Conservation (phyloP, 2,888 invertebrate genomes). For the Rhopalosiphum nymphaeae region DNA sequence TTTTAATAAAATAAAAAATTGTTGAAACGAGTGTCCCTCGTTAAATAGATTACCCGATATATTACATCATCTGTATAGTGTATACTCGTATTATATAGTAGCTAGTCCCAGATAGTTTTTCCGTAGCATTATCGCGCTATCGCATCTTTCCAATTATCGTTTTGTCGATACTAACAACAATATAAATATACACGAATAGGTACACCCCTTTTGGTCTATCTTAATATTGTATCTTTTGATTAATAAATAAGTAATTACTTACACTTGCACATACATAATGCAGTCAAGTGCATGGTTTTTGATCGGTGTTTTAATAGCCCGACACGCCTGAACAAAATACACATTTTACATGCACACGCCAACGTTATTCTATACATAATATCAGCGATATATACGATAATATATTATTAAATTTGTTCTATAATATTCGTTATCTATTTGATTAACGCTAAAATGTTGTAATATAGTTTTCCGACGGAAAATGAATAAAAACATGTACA, state of each 20-base stretch:
- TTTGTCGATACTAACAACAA: neutral
- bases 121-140: neutral
- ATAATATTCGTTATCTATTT: neutral
- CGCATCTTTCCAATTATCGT: constrained; percentile 2
- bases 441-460: neutral
- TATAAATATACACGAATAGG: neutral
- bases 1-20: too few relatives aligned
- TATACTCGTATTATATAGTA: neutral
- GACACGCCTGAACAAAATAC: neutral
- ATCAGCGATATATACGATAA: neutral
- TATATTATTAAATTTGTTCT: neutral
- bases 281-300: neutral
- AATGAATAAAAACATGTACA: neutral
- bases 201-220: neutral
- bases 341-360: neutral
- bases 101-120: neutral
- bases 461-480: neutral
- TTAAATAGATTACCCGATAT: too few relatives aligned
- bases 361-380: neutral
- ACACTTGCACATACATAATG: neutral
- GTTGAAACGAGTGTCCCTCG: too few relatives aligned
- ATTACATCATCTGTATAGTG: neutral
- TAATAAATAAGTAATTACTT: neutral
- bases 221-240: neutral
- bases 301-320: neutral